Base-by-base conservation (phyloP, 2,113 vertebrate genomes). In the Zosterops pallidus region DNA sequence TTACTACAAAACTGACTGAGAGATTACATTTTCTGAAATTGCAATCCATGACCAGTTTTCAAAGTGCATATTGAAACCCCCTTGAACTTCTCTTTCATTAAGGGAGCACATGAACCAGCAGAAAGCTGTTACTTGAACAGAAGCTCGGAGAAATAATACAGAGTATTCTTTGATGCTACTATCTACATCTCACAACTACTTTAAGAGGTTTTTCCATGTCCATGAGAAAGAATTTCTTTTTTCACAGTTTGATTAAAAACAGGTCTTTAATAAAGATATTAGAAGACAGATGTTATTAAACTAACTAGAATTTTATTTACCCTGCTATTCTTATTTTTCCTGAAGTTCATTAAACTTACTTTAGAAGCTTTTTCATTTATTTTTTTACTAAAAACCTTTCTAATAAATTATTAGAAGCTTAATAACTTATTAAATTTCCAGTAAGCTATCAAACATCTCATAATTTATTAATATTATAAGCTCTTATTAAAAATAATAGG, bases 261-360 rank as follows among this genome's bases (percentile, higher is more conserved):
- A 72, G 69, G 5, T 17, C 26, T 81, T 59, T 33, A 62, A 22
- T 35, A 35, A 47, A 47, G 17, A 26, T 62, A 41, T 35, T 76
- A 62, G 25, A 26, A 62, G n/a, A 41, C 17, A 68, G 20, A 35
- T 69, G 31, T 41, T 47, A 76, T 69, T 62, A 47, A 68, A 35
- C 21, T 9, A n/a, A 60, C 35, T 31, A 26, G 20, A 47, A 35
- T 25, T 68, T 76, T 62, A 23, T 83, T 68, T 76, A 17, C 47
- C 9, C 2, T 0, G 0, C 17, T 55, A 22, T 41, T 82, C 14
- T 39, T 53, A 26, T 49, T 83, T 75, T 41, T 42, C 14, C 29
- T 53, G 29, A 89, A 74, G 29, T 26, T 31, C 29, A 67, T 62
- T 41, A 47, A 52, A 31, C 8, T 47, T 76, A 11, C n/a, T 55